Conservation (phyloP, 2,113 vertebrate species). For the Hirundichthys speculiger region DNA sequence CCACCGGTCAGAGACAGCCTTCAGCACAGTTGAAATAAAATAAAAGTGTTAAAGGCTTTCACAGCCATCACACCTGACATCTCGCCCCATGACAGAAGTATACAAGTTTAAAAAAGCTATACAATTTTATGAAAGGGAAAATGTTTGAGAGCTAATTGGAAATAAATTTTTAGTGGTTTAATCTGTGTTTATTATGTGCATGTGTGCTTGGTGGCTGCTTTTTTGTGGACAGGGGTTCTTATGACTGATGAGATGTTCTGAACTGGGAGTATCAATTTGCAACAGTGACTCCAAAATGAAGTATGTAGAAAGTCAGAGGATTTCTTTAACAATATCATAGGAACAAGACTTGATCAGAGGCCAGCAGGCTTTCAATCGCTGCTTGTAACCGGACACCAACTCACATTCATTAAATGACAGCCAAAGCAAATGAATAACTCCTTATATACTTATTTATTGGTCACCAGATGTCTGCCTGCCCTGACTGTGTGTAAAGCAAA, state of each 20-base stretch:
- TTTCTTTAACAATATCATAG: conserved; percentile 52
- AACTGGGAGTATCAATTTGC: conserved; percentile 24
- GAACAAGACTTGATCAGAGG: conserved; percentile 47
- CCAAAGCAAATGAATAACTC: conserved; percentile 51
- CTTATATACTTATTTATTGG: conserved; percentile 52
- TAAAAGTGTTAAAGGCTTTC: too few species aligned
- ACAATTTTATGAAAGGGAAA: too few species aligned
- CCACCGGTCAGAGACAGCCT: too few species aligned
- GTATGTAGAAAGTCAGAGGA: conserved; percentile 42
- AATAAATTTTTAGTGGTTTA: too few species aligned
- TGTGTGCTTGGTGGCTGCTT: too few species aligned
- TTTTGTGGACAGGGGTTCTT: background rate
- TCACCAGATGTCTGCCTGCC: conserved; percentile 51
- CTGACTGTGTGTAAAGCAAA: conserved; percentile 37
- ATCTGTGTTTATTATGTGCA: too few species aligned
- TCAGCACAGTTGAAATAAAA: too few species aligned
- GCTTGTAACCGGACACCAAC: conserved; percentile 62
- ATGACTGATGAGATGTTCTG: conserved; percentile 52
- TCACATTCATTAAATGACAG: conserved; percentile 54
- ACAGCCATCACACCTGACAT: too few species aligned
- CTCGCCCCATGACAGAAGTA: too few species aligned
- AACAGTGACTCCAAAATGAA: conserved; percentile 23
- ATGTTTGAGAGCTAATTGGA: too few species aligned
- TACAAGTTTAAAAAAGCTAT: too few species aligned
- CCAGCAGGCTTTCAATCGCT: conserved; percentile 52